phyloP scores from a whole-genome alignment of 1,140 invertebrate genomes.

The Megathymus violae region DNA sequence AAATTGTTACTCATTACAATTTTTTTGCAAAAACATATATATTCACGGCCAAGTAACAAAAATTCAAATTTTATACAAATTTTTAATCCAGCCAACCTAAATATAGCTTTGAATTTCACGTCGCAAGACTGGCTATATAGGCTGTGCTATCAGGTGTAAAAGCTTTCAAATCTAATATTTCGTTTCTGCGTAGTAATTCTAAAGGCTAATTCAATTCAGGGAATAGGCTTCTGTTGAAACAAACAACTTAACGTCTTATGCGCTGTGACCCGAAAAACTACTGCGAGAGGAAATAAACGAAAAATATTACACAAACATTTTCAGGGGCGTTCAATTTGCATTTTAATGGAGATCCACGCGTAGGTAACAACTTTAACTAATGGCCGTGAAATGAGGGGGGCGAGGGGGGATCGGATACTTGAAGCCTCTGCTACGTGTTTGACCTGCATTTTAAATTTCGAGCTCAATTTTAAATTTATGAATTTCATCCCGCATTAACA shows the following conservation, averaged over 20 bases:
- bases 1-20: too few species aligned
- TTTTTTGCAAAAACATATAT: too few species aligned
- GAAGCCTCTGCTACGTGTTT: not conserved
- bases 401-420: slow-evolving; percentile 29
- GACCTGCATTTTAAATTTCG: not conserved
- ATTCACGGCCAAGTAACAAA: too few species aligned
- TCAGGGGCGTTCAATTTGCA: slow-evolving; percentile 75
- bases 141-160: too few species aligned
- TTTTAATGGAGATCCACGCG: slow-evolving; percentile 78
- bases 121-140: too few species aligned
- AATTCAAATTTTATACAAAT: too few species aligned
- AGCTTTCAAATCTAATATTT: too few species aligned
- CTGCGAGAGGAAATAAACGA: slow-evolving; percentile 54
- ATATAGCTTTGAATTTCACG: too few species aligned
- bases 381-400: slow-evolving; percentile 75
- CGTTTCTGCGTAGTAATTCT: not conserved
- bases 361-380: slow-evolving; percentile 81
- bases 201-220: not conserved
- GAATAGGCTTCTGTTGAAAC: slow-evolving; percentile 1
- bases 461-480: slow-evolving; percentile 1
- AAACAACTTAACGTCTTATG: slow-evolving; percentile 1
- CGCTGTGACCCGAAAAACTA: slow-evolving; percentile 14
- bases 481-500: not conserved
- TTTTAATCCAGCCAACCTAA: too few species aligned
- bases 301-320: slow-evolving; percentile 77